phyloP scores from a whole-genome alignment of 1,140 invertebrate species.

The Polypedilum vanderplanki region DNA sequence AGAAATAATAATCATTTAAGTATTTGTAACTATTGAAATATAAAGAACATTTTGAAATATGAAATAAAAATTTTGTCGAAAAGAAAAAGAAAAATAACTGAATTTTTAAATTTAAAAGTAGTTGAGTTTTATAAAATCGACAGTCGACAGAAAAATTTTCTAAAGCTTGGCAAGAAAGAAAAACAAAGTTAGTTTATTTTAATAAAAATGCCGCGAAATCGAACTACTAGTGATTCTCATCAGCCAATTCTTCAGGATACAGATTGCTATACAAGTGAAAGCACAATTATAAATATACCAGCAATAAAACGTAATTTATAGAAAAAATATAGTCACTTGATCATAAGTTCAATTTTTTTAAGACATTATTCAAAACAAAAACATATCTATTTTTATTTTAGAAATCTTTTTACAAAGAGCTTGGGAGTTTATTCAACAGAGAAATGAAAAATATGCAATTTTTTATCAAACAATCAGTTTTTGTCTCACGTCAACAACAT shows the following conservation, averaged over 20 bases:
- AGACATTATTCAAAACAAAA: neutral
- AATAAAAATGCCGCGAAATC: slow-evolving; percentile 18
- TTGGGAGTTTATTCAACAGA: neutral
- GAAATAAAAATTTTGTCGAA: too few relatives aligned
- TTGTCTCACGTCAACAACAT: neutral
- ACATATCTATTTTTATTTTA: neutral
- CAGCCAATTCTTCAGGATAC: neutral
- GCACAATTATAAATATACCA: neutral
- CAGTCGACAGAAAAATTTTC: too few relatives aligned
- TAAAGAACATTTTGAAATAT: too few relatives aligned
- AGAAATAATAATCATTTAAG: too few relatives aligned
- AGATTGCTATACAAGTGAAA: neutral
- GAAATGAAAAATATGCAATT: slow-evolving; percentile 8
- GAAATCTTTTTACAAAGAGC: neutral
- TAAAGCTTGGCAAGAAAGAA: too few relatives aligned
- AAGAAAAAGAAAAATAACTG: too few relatives aligned
- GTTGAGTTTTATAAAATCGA: too few relatives aligned
- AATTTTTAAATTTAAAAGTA: too few relatives aligned
- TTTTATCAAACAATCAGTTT: slow-evolving; percentile 12
- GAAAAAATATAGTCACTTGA: neutral
- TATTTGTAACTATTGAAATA: too few relatives aligned
- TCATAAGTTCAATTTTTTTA: neutral
- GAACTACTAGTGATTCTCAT: neutral
- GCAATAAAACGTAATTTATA: slow-evolving; percentile 7
- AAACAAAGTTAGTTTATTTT: too few relatives aligned